phyloP scores from a whole-genome alignment of 1,140 invertebrate species.

The Euwallacea similis region DNA sequence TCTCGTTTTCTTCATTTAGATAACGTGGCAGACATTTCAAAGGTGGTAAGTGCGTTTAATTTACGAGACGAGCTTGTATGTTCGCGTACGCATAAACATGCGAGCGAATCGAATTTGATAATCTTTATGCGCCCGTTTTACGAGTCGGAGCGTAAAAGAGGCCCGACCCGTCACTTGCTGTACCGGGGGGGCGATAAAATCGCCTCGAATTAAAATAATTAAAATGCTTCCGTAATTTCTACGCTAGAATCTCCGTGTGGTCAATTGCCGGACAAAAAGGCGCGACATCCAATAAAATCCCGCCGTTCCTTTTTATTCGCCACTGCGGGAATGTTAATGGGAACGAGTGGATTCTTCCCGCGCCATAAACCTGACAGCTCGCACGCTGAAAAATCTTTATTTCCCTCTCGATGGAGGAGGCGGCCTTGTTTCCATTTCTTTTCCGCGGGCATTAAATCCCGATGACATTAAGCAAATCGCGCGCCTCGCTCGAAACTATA shows the following conservation, averaged over 20 bases:
- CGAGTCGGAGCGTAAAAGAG: background rate
- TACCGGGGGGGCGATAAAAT: background rate
- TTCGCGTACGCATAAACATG: background rate
- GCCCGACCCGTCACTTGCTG: background rate
- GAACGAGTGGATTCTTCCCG: slow-evolving; percentile 11
- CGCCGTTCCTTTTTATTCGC: slow-evolving; percentile 19
- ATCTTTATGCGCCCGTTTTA: background rate
- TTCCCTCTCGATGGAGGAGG: background rate
- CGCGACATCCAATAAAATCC: slow-evolving; percentile 19
- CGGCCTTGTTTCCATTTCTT: background rate
- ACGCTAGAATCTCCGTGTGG: slow-evolving; percentile 18
- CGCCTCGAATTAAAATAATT: slow-evolving; percentile 15
- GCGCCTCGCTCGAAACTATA: slow-evolving; percentile 8
- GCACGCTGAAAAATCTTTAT: slow-evolving; percentile 8
- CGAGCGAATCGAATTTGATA: background rate
- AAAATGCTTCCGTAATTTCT: slow-evolving; percentile 20
- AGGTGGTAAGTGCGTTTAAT: background rate
- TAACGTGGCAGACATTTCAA: background rate
- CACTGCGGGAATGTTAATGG: slow-evolving; percentile 20
- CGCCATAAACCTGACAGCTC: slow-evolving; percentile 4
- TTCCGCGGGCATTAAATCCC: background rate
- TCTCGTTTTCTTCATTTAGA: slow-evolving; percentile 28
- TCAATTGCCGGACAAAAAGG: slow-evolving; percentile 13
- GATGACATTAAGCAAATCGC: slow-evolving; percentile 3
- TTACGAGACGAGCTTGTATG: background rate